phyloP scores from a whole-genome alignment of 2,113 vertebrate species.

The Oreotrochilus melanogaster region DNA sequence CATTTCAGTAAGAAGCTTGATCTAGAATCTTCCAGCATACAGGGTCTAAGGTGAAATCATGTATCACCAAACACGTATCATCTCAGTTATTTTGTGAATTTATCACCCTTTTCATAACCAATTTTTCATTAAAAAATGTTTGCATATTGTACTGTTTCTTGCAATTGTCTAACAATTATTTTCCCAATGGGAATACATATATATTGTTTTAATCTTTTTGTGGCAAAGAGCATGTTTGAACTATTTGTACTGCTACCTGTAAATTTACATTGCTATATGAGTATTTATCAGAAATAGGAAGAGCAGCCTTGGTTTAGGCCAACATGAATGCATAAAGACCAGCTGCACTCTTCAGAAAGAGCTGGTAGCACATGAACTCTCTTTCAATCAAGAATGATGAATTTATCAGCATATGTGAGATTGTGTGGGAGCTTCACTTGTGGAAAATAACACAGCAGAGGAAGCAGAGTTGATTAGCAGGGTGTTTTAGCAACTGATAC shows the following conservation, averaged over 20 bases:
- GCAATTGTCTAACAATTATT: neutral
- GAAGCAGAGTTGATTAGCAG: neutral
- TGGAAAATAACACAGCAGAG: neutral
- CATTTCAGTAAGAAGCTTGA: neutral
- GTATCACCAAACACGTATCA: neutral
- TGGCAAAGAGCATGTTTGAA: neutral
- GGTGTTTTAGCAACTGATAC: neutral
- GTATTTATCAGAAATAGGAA: constrained; percentile 52
- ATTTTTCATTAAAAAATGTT: neutral
- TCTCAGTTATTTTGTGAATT: neutral
- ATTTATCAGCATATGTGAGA: constrained; percentile 37
- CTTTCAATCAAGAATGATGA: constrained; percentile 20
- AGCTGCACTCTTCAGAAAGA: constrained; percentile 13
- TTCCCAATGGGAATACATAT: neutral
- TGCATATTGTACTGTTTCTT: neutral
- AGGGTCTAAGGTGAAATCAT: neutral
- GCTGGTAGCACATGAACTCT: neutral
- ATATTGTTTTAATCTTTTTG: neutral
- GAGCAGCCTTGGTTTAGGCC: neutral
- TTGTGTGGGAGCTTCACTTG: neutral
- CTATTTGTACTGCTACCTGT: neutral
- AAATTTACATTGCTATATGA: constrained; percentile 27
- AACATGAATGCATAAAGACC: neutral
- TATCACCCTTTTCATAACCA: neutral
- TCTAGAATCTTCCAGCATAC: neutral